Conservation (phyloP, 2,888 invertebrate genomes). For the Nematopogon swammerdamellus region DNA sequence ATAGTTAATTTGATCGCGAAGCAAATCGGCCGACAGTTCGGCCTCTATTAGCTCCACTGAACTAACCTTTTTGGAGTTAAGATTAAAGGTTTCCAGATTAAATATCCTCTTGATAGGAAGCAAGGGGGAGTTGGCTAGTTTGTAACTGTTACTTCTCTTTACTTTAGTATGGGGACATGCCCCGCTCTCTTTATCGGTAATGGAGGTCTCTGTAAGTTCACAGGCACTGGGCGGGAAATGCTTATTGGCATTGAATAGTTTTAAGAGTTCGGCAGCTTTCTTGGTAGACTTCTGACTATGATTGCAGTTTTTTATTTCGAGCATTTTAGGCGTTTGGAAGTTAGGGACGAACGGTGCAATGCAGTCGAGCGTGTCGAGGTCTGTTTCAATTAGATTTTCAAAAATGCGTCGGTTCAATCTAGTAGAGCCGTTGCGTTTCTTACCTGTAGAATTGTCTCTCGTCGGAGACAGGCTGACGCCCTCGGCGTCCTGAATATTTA, state of each 20-base stretch:
- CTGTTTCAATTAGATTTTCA: slow-evolving; percentile 22
- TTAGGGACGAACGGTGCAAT: slow-evolving; percentile 44
- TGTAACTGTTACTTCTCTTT: slow-evolving; percentile 82
- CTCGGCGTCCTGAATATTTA: slow-evolving; percentile 66
- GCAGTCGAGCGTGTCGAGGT: slow-evolving; percentile 22
- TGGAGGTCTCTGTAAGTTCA: slow-evolving; percentile 3
- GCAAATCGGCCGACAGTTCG: slow-evolving; percentile 59
- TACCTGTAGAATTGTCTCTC: slow-evolving; percentile 69
- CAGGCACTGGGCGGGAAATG: slow-evolving; percentile 15
- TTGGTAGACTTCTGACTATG: slow-evolving; percentile 26
- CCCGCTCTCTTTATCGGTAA: slow-evolving; percentile 16
- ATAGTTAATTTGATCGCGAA: slow-evolving; percentile 68
- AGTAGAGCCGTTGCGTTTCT: slow-evolving; percentile 39
- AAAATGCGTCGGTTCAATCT: slow-evolving; percentile 21
- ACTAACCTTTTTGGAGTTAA: slow-evolving; percentile 41
- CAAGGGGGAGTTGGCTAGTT: slow-evolving; percentile 72
- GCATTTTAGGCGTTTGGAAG: slow-evolving; percentile 43
- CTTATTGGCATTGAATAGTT: slow-evolving; percentile 40
- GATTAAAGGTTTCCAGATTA: slow-evolving; percentile 46
- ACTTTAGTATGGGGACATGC: slow-evolving; percentile 48
- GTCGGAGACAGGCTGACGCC: slow-evolving; percentile 57
- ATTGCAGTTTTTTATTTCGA: slow-evolving; percentile 32
- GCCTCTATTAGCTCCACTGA: slow-evolving; percentile 58
- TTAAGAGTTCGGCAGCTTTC: slow-evolving; percentile 44
- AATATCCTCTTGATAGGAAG: slow-evolving; percentile 63